Evolutionary conservation across 2,113 vertebrate species (phyloP), one percentile per base, ranked within the genome.

Genomic region (Noctilio leporinus): DNA sequence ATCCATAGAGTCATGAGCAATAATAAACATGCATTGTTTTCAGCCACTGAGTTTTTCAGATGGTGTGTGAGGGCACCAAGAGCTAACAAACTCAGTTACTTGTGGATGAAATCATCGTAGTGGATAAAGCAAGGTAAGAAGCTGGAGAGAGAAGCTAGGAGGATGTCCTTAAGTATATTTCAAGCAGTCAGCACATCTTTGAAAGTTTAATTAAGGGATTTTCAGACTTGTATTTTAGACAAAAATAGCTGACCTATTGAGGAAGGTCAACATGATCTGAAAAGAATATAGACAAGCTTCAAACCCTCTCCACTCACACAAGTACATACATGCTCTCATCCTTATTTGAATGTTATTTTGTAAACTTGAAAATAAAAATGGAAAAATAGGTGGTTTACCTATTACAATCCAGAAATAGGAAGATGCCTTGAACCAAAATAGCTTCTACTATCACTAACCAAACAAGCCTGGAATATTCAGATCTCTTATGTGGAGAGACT

Each of bases 401-500:
- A 38, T 75, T 59, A 7, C 5, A 35, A 4, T 28, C 10, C 47
- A 49, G 51, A 47, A 75, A 64, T 11, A 0, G 5, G 33, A 10
- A 45, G 16, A 26, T 47, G 10, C 3, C 40, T 59, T 69, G 53
- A 5, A 51, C 30, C 26, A 15, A 30, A 76, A 24, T 8, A 7
- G n/a, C 17, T 77, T 77, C 75, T 2, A 26, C 9, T 24, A 33
- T 33, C 81, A 45, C 4, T n/a, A 11, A 55, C 7, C 17, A 15
- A 38, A 22, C 2, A 51, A 38, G 24, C 7, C 33, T 70, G 12
- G 33, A 49, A 73, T 2, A 28, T 0, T 45, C 40, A 49, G 14
- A 43, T 70, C 3, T 22, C 70, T 20, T 33, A 0, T 4, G 3
- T 16, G 33, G 8, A 43, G 0, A 12, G 12, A 53, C 4, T 22